Percentiles rank a stretch among this genome's conserved stretches.
Evolutionary conservation across 1,140 invertebrate species (phyloP).

Genomic region (Onthophagus taurus): DNA sequence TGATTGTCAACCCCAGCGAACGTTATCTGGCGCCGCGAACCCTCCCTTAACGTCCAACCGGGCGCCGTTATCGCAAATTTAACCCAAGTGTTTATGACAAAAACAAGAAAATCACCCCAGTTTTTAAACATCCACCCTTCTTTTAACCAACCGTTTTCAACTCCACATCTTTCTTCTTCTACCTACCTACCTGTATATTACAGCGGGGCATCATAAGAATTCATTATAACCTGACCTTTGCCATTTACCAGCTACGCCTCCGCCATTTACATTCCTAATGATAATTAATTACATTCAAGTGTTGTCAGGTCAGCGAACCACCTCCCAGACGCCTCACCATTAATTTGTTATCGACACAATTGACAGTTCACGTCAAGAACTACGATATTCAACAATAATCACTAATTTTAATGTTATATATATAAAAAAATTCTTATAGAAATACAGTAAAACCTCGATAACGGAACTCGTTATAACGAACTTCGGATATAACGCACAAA

Average conservation of each 20-base stretch:
- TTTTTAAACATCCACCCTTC: no score
- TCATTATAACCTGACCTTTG: constrained; percentile 12
- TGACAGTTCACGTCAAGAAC: constrained; percentile 12
- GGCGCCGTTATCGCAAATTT: constrained; percentile 11
- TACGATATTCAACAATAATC: constrained; percentile 10
- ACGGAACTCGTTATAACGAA: no score
- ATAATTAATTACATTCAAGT: constrained; percentile 12
- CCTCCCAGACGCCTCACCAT: constrained; percentile 7
- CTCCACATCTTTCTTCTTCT: no score
- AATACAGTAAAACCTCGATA: no score
- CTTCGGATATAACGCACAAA: no score
- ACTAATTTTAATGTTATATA: no score
- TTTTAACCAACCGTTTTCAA: no score
- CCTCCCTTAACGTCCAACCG: not conserved
- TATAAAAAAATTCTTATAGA: no score
- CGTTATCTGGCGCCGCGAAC: constrained; percentile 2
- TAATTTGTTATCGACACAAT: constrained; percentile 12
- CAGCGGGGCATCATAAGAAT: constrained; percentile 10
- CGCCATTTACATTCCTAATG: constrained; percentile 13
- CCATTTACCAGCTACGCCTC: constrained; percentile 9
- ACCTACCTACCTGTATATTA: no score
- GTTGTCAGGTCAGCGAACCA: constrained; percentile 6
- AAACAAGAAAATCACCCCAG: constrained; percentile 14
- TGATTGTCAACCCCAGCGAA: constrained; percentile 21
- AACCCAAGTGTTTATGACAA: constrained; percentile 14